A percentile compares a stretch with the other conserved stretches of the same genome.
phyloP scores from a whole-genome alignment of 1,140 invertebrate genomes.

The Scaptomyza montana region DNA sequence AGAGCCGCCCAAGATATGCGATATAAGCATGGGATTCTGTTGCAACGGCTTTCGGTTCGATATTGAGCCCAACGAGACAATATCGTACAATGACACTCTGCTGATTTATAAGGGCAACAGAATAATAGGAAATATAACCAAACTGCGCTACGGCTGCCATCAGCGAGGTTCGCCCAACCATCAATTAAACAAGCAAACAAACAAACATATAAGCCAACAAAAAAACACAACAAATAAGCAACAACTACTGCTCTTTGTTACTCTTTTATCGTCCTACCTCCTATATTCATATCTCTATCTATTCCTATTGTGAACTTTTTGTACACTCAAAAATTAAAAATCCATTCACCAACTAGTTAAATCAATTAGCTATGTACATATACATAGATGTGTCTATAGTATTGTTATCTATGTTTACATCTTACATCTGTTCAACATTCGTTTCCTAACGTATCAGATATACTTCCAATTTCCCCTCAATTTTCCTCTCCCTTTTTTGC shows the following conservation, averaged over 20 bases:
- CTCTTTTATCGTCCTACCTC: slow-evolving; percentile 6
- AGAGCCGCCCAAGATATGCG: slow-evolving; percentile 73
- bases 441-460: slow-evolving; percentile 2
- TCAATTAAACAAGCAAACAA: slow-evolving; percentile 28
- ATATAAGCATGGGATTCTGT: slow-evolving; percentile 69
- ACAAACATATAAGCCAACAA: slow-evolving; percentile 23
- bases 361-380: slow-evolving; percentile 3
- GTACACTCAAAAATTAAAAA: slow-evolving; percentile 26
- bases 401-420: slow-evolving; percentile 24
- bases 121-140: slow-evolving; percentile 81
- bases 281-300: slow-evolving; percentile 27
- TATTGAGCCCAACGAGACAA: slow-evolving; percentile 78
- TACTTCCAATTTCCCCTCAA: neutral
- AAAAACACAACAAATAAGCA: slow-evolving; percentile 29
- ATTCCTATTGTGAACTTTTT: slow-evolving; percentile 27
- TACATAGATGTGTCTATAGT: slow-evolving; percentile 1
- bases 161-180: slow-evolving; percentile 72
- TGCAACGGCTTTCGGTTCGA: slow-evolving; percentile 76
- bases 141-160: slow-evolving; percentile 70
- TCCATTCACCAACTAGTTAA: slow-evolving; percentile 45
- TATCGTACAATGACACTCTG: slow-evolving; percentile 78
- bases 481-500: neutral
- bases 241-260: slow-evolving; percentile 39
- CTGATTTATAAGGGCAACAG: slow-evolving; percentile 68
- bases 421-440: slow-evolving; percentile 18